phyloP scores from a whole-genome alignment of 2,888 invertebrate species.

The Capitulum mitella region DNA sequence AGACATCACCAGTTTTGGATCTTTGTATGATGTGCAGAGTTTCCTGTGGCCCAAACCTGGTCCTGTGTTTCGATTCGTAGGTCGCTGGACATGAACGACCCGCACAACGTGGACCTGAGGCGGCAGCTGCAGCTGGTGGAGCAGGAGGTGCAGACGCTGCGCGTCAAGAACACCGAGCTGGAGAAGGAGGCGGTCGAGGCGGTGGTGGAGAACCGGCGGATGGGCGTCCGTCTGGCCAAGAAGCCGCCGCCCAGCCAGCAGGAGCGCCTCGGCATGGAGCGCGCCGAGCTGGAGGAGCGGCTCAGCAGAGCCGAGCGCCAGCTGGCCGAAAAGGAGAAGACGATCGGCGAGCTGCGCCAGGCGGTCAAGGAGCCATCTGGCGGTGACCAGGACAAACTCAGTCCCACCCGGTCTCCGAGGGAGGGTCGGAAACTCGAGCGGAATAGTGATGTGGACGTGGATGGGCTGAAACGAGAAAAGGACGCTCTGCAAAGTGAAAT shows the following conservation, averaged over 20 bases:
- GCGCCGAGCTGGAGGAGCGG: constrained; percentile 38
- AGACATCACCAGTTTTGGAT: no score
- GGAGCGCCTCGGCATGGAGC: constrained; percentile 39
- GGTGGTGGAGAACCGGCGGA: constrained; percentile 61
- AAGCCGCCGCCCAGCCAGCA: constrained; percentile 38
- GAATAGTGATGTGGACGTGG: constrained; percentile 28
- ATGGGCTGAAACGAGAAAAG: constrained; percentile 39
- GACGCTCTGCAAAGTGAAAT: constrained; percentile 54
- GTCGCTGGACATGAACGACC: constrained; percentile 33
- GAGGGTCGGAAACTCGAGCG: constrained; percentile 24
- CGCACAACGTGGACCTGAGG: constrained; percentile 55
- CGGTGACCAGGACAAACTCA: constrained; percentile 11
- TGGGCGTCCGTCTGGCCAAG: constrained; percentile 49
- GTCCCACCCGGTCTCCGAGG: constrained; percentile 27
- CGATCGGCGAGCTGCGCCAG: constrained; percentile 41
- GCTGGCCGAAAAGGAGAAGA: constrained; percentile 57
- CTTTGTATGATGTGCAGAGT: no score
- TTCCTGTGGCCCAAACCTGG: no score
- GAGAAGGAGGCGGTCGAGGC: constrained; percentile 71
- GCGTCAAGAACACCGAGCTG: constrained; percentile 52
- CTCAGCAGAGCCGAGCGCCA: constrained; percentile 55
- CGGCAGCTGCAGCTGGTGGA: constrained; percentile 68
- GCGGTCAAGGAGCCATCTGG: constrained; percentile 24
- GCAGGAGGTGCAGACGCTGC: constrained; percentile 62
- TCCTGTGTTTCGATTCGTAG: no score